Evolutionary conservation across 2,113 vertebrate species (phyloP).

Genomic region (Talpa occidentalis): DNA sequence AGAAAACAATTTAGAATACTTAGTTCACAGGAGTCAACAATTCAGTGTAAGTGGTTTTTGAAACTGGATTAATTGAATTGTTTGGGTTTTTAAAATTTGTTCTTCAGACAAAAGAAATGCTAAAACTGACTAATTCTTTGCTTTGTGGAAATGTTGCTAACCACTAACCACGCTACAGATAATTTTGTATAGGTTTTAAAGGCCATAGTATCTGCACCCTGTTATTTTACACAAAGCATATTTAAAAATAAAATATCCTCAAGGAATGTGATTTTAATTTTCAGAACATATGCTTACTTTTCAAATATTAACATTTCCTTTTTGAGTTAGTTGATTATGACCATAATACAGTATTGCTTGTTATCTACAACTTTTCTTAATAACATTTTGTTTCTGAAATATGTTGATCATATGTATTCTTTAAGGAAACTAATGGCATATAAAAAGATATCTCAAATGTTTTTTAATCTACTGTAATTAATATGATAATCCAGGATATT

Average conservation of each 20-base stretch:
- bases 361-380: not conserved
- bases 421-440: not conserved
- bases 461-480: constrained; percentile 17
- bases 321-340: not conserved
- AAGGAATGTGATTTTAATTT: constrained; percentile 10
- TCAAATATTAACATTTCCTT: not conserved
- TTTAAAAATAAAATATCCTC: constrained; percentile 31
- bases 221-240: not conserved
- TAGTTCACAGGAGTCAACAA: not conserved
- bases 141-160: constrained; percentile 1
- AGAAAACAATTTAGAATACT: not conserved
- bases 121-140: not conserved
- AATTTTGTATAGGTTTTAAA: constrained; percentile 17
- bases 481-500: not conserved
- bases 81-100: not conserved
- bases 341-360: not conserved
- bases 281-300: not conserved
- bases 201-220: not conserved
- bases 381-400: constrained; percentile 40
- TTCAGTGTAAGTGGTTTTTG: not conserved
- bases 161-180: not conserved
- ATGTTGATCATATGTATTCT: not conserved
- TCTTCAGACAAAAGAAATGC: constrained; percentile 12
- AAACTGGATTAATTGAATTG: constrained; percentile 20
- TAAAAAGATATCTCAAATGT: constrained; percentile 20